Evolutionary conservation across 1,140 invertebrate genomes (phyloP).

Genomic region (Odontomachus brunneus): DNA sequence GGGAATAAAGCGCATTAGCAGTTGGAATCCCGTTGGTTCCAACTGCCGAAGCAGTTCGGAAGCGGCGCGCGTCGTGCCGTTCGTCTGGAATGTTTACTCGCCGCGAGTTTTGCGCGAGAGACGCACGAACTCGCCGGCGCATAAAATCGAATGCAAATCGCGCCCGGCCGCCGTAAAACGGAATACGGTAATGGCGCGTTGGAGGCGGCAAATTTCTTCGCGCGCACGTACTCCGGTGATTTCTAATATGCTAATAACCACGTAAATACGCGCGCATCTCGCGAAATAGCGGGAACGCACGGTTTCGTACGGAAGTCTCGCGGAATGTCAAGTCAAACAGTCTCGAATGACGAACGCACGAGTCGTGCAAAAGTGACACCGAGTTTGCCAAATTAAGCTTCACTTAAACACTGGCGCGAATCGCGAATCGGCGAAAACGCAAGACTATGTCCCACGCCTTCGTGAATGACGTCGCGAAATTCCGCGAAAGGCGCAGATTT

Average conservation of each 20-base stretch:
- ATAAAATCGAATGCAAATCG: slow-evolving; percentile 43
- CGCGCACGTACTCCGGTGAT: neutral
- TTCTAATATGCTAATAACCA: slow-evolving; percentile 42
- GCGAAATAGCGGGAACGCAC: neutral
- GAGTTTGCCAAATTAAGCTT: slow-evolving; percentile 61
- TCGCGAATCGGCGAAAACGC: slow-evolving; percentile 5
- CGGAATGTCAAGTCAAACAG: slow-evolving; percentile 39
- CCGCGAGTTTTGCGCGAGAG: neutral
- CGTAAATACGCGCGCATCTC: neutral
- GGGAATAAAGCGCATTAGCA: slow-evolving; percentile 32
- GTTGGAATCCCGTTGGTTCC: no score
- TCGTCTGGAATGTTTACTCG: slow-evolving; percentile 33
- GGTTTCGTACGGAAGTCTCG: neutral
- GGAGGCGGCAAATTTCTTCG: neutral
- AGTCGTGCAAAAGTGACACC: slow-evolving; percentile 13
- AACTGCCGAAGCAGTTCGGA: slow-evolving; percentile 2
- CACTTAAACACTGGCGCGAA: slow-evolving; percentile 57
- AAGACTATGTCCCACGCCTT: no score
- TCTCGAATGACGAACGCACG: slow-evolving; percentile 20
- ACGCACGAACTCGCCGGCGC: neutral
- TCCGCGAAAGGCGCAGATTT: neutral
- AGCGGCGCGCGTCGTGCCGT: no score
- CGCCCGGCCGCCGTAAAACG: neutral
- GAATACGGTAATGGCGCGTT: neutral
- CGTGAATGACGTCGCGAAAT: slow-evolving; percentile 3